Evolutionary conservation across 2,888 invertebrate genomes (phyloP), one percentile per base, ranked within the genome.

Genomic region (Trichopria drosophilae): DNA sequence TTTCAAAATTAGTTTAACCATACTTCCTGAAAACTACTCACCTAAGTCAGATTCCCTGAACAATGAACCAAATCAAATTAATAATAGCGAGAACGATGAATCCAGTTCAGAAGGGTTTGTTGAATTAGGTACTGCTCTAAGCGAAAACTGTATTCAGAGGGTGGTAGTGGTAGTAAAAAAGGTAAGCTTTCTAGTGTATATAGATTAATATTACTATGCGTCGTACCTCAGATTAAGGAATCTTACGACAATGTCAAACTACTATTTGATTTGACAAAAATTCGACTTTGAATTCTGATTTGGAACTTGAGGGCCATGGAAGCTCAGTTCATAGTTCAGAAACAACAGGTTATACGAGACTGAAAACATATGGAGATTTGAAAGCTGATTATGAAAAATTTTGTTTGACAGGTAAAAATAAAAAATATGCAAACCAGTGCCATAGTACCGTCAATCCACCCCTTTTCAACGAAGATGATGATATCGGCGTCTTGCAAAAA

Each of bases 1-100:
- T 35, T 44, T 44, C 20, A 44, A 35, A 24, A 44, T 44, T 20
- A 22, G 44, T 44, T 22, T 44, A 29, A 34, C 44, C 12, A 34
- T 44, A 19, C 18, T 44, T 6, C 44, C 44, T 15, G 44, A 44
- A 22, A 20, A 34, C 23, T 44, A 44, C 16, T 28, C 28, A 28
- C 28, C 28, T 5, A 16, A 20, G 20, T 36, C 36, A 36, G n/a
- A 12, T 13, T 29, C 6, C n/a, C n/a, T n/a, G n/a, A n/a, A n/a
- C n/a, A n/a, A 29, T 29, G 29, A 29, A 29, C 15, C 29, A 6
- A 15, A 29, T 29, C 4, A 29, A 12, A 13, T 12, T 29, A 15
- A 29, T 29, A 13, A n/a, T n/a, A n/a, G n/a, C n/a, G n/a, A n/a
- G n/a, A n/a, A n/a, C n/a, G n/a, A n/a, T n/a, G n/a, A n/a, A n/a